phyloP scores from a whole-genome alignment of 35 echinoderm and acorn worm species.

The Ptychodera flava region DNA sequence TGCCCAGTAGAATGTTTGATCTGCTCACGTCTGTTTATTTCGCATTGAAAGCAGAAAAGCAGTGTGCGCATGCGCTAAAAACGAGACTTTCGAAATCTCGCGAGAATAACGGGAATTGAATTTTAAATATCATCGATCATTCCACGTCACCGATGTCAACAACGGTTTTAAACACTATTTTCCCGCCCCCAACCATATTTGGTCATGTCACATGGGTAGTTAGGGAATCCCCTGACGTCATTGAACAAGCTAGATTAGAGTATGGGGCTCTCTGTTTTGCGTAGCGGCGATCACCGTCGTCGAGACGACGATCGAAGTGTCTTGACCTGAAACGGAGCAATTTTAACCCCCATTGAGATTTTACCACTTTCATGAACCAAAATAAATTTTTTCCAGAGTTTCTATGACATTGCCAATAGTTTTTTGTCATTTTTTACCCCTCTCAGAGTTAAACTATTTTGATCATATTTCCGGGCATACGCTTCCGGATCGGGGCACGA shows the following conservation, averaged over 20 bases:
- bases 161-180: background rate
- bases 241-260: background rate
- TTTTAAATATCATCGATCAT: background rate
- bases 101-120: background rate
- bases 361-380: background rate
- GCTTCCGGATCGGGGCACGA: background rate
- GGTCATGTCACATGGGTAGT: background rate
- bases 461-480: background rate
- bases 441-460: background rate
- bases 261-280: background rate
- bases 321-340: background rate
- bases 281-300: background rate
- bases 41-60: background rate
- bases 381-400: background rate
- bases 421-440: background rate
- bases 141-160: background rate
- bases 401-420: background rate
- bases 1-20: no score
- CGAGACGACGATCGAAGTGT: background rate
- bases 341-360: background rate
- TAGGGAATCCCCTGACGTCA: background rate
- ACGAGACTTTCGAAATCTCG: background rate
- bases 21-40: constrained; percentile 2
- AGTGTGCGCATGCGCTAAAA: background rate
- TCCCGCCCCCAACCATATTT: background rate